Base-by-base conservation (phyloP, 1,140 invertebrate genomes). In the Galleria mellonella region DNA sequence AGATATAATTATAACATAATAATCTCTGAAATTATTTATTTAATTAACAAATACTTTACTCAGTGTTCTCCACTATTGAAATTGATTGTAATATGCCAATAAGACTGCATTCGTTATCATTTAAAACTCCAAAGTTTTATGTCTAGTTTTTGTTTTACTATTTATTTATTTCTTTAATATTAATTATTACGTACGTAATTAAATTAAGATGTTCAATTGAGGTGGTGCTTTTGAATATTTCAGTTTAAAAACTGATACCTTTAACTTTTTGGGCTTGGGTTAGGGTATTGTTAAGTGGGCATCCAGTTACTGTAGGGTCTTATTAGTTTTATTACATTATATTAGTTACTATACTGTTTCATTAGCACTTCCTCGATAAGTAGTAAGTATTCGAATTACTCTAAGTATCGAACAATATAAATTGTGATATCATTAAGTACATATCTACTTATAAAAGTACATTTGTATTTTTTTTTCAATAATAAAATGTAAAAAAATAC, bases 291-390 rank as follows among this genome's bases (percentile, higher is more conserved):
- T 23, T 23, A 23, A 6, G 17, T 23, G 30, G 30, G 32, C 39
- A 32, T 12, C 9, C 28, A 36, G 32, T 8, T 23, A n/a, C 2
- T 17, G 7, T 27, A 38, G n/a, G 17, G 14, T 9, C 17, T 23
- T 38, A 11, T 9, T 12, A 40, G 27, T 32, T 40, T 23, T 28
- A 27, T 37, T 43, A 52, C 11, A 47, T 45, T 23, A 44, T 17
- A 36, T 23, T 23, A 6, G 6, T 32, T 38, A 33, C 23, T 35
- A 17, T 51, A 32, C 38, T 37, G 14, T 9, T 37, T 57, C 64
- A 69, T 72, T 51, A 76, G 72, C 65, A 49, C 55, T 74, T 60
- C 71, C 71, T 78, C 72, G 70, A 76, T 35, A 51, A 51, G 32
- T n/a, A 33, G 1, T 29, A 44, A 47, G 50, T 14, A 29, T 41